A percentile compares a stretch with the other conserved stretches of the same genome.
phyloP scores from a whole-genome alignment of 2,888 invertebrate species.

The Heliconius sara region DNA sequence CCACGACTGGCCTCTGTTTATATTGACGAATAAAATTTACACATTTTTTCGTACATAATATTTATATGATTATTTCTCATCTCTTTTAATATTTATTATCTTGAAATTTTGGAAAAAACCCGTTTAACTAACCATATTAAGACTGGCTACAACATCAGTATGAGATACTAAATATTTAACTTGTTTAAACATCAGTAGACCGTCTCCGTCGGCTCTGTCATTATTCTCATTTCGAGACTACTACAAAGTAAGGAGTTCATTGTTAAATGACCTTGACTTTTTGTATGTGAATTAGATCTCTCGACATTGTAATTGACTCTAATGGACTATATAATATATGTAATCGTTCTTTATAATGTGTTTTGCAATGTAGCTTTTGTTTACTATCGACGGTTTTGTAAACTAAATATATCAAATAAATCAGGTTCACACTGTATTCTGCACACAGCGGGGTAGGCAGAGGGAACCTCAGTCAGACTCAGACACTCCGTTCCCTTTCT shows the following conservation, averaged over 20 bases:
- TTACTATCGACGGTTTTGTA: background rate
- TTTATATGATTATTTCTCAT: too few species aligned
- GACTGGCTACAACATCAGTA: background rate
- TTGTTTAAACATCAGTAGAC: background rate
- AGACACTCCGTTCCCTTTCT: too few species aligned
- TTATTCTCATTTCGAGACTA: constrained; percentile 12
- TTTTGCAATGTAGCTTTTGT: background rate
- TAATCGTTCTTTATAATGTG: background rate
- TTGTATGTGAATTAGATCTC: constrained; percentile 7
- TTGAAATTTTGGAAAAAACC: background rate
- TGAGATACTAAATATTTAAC: background rate
- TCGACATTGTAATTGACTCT: constrained; percentile 4
- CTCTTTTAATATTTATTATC: background rate
- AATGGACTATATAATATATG: constrained; percentile 10
- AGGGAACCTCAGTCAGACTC: too few species aligned
- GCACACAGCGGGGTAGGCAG: too few species aligned
- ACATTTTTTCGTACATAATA: too few species aligned
- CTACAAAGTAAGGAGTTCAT: background rate
- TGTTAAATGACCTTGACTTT: constrained; percentile 11
- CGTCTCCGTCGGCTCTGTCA: background rate
- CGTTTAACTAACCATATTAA: background rate
- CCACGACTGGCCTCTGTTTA: too few species aligned
- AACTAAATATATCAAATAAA: background rate
- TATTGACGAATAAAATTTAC: too few species aligned
- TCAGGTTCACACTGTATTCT: too few species aligned